Evolutionary conservation across 2,888 invertebrate species (phyloP).

Genomic region (Caenorhabditis drosophilae): DNA sequence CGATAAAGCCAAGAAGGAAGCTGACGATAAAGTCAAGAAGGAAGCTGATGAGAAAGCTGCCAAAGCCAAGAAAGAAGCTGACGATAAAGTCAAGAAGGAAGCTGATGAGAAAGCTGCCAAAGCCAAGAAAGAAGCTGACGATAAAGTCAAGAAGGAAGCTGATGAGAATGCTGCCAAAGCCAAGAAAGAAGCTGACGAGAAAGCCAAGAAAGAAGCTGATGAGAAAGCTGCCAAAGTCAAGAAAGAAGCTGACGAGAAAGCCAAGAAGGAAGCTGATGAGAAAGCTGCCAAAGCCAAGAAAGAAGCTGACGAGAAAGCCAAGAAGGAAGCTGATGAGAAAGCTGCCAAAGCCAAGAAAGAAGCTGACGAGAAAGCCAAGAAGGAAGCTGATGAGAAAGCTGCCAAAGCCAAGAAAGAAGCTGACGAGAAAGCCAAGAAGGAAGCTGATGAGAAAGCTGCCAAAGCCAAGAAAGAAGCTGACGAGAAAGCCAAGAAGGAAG

Average conservation of each 20-base stretch:
- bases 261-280: slow-evolving; percentile 10
- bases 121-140: slow-evolving; percentile 17
- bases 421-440: slow-evolving; percentile 4
- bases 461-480: slow-evolving; percentile 9
- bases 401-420: neutral
- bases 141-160: slow-evolving; percentile 17
- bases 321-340: slow-evolving; percentile 5
- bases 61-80: slow-evolving; percentile 4
- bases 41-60: slow-evolving; percentile 7
- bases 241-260: slow-evolving; percentile 8
- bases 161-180: slow-evolving; percentile 16
- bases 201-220: slow-evolving; percentile 8
- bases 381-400: neutral
- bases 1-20: slow-evolving; percentile 5
- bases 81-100: slow-evolving; percentile 2
- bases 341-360: neutral
- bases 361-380: neutral
- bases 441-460: slow-evolving; percentile 4
- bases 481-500: slow-evolving; percentile 4
- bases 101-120: slow-evolving; percentile 10
- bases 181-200: slow-evolving; percentile 3
- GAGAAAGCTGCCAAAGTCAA: slow-evolving; percentile 9
- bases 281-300: slow-evolving; percentile 4
- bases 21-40: slow-evolving; percentile 8
- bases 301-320: neutral